A percentile compares a stretch with the other conserved stretches of the same genome.
phyloP scores from a whole-genome alignment of 2,888 invertebrate genomes.

The Hydrotaea diabolus region DNA sequence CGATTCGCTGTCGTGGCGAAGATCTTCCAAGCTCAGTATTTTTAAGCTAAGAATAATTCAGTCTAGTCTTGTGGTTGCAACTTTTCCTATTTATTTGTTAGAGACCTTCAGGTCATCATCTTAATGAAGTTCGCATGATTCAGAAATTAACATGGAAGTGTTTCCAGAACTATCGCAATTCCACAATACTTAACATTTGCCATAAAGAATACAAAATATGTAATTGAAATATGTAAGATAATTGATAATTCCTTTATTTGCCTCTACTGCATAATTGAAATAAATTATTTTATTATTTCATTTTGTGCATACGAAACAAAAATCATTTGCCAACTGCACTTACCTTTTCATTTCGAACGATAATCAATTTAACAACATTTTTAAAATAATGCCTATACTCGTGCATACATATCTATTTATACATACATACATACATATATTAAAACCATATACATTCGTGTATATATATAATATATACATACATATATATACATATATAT shows the following conservation, averaged over 20 bases:
- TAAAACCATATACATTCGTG: too few relatives aligned
- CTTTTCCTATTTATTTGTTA: too few relatives aligned
- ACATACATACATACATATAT: neutral
- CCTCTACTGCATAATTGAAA: neutral
- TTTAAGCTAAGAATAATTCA: too few relatives aligned
- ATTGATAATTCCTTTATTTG: neutral
- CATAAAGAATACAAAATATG: neutral
- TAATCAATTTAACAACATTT: too few relatives aligned
- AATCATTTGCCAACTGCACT: constrained; percentile 1
- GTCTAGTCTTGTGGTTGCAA: too few relatives aligned
- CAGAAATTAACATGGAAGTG: neutral
- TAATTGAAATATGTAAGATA: neutral
- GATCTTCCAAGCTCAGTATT: too few relatives aligned
- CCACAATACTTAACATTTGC: neutral
- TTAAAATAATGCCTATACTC: too few relatives aligned
- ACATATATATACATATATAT: too few relatives aligned
- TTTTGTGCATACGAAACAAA: neutral
- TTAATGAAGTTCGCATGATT: too few relatives aligned
- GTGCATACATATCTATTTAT: neutral
- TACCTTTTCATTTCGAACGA: neutral
- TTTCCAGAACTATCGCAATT: neutral
- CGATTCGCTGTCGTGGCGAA: too few relatives aligned
- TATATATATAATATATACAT: neutral
- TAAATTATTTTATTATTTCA: neutral
- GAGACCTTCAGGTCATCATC: too few relatives aligned